These are phyloP conservation scores for Tragelaphus imberbis DNA, from an alignment of 2,113 vertebrate species.

Conservation along the genomic window DNA sequence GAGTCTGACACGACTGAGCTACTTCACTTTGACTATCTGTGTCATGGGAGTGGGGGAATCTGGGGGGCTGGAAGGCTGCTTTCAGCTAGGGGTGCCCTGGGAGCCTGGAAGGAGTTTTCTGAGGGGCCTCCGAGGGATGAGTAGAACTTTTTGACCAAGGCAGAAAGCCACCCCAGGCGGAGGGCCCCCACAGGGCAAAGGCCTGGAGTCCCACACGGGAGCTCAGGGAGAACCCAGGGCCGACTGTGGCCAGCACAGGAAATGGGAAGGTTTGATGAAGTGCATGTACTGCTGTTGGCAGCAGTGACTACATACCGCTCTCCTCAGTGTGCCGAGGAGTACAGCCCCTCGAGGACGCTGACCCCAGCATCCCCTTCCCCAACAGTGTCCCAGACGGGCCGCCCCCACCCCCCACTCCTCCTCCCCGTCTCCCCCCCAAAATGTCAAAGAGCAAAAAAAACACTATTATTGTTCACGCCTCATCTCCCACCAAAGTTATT, in stretches of 20 bases:
- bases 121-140: background rate
- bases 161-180: background rate
- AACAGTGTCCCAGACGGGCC: background rate
- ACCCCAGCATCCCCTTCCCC: background rate
- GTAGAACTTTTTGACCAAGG: background rate
- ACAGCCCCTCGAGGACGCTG: background rate
- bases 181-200: background rate
- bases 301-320: background rate
- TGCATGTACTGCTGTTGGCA: background rate
- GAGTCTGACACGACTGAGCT: background rate
- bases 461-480: conserved; percentile 68
- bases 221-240: fast-evolving
- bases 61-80: background rate
- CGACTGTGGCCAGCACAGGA: fast-evolving
- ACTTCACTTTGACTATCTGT: background rate
- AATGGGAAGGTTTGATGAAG: background rate
- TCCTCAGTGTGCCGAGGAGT: background rate
- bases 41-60: fast-evolving
- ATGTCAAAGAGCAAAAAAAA: background rate
- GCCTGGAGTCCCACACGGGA: background rate
- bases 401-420: background rate
- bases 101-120: background rate
- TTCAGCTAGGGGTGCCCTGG: background rate
- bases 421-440: background rate
- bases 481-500: conserved; percentile 71